These are phyloP conservation scores for Synodontis membranacea DNA, from an alignment of 2,113 vertebrate species.

Conservation along the genomic window DNA sequence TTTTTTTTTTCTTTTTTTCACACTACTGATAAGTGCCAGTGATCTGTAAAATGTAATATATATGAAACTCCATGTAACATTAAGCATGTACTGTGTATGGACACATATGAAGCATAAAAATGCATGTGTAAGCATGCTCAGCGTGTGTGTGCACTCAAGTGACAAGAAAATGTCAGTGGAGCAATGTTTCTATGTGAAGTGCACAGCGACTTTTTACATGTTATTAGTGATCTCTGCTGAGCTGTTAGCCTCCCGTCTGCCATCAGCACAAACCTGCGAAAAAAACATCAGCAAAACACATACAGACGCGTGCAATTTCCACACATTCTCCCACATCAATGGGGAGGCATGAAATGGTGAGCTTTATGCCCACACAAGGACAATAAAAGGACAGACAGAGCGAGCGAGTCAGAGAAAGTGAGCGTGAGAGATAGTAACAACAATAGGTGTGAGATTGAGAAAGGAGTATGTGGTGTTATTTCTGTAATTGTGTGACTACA, in stretches of 20 bases:
- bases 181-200: conserved; percentile 17
- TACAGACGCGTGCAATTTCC: conserved; percentile 37
- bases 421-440: background rate
- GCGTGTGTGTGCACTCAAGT: background rate
- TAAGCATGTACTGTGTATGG: background rate
- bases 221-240: conserved; percentile 70
- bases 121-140: background rate
- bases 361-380: conserved; percentile 19
- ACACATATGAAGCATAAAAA: background rate
- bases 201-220: conserved; percentile 63
- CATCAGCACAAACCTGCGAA: conserved; percentile 66
- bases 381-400: conserved; percentile 3
- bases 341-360: conserved; percentile 6
- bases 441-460: background rate
- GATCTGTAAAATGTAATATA: background rate
- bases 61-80: background rate
- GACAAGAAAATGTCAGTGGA: conserved; percentile 10
- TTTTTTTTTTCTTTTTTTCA: background rate
- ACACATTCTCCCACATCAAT: background rate
- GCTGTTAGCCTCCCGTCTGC: conserved; percentile 59
- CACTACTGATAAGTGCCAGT: background rate
- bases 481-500: conserved; percentile 10
- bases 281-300: conserved; percentile 64
- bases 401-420: background rate
- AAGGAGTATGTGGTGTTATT: background rate